Base-by-base conservation (phyloP, 2,888 invertebrate genomes). In the Tiphia femorata region DNA sequence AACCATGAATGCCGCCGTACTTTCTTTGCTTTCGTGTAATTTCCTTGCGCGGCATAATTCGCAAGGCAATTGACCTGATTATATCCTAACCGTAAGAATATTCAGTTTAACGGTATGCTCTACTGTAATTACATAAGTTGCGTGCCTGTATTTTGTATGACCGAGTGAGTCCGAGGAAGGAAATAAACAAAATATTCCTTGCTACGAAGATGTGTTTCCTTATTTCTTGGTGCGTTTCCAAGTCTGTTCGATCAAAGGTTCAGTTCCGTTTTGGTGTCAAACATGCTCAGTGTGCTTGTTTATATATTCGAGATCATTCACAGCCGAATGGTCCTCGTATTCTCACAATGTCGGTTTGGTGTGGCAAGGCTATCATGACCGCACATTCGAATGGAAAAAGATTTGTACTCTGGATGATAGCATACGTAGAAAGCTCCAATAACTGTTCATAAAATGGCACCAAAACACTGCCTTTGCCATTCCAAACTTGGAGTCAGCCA, bases 401-500 rank as follows among this genome's bases (percentile, higher is more conserved):
- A 46, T 30, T 42, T 55, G 14, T 47, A 46, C 14, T 29, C 27
- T 60, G 57, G 43, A 62, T 19, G 35, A 44, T 57, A 58, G 62
- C 62, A 64, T 64, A 60, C 53, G 57, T 54, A 44, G 47, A 60
- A 59, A 54, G 69, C 66, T 71, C 61, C 66, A 58, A 57, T 61
- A 56, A 49, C 49, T 58, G 48, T 62, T 63, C 47, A 19, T 64
- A 70, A 76, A 80, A 84, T 86, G 86, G 87, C 87, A 88, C 89
- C 89, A 88, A 88, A 89, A 88, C 88, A 87, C 86, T 87, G 87
- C 87, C 86, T 84, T 84, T 86, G 88, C 89, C 87, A 88, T 87
- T 87, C 88, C 89, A 89, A 87, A 90, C 90, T 90, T 89, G 88
- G 88, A 88, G 87, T 87, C 81, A 83, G 81, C 85, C 84, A 84